These are phyloP conservation scores for Cloeon dipterum DNA, from an alignment of 2,888 invertebrate genomes.

Conservation along the genomic window DNA sequence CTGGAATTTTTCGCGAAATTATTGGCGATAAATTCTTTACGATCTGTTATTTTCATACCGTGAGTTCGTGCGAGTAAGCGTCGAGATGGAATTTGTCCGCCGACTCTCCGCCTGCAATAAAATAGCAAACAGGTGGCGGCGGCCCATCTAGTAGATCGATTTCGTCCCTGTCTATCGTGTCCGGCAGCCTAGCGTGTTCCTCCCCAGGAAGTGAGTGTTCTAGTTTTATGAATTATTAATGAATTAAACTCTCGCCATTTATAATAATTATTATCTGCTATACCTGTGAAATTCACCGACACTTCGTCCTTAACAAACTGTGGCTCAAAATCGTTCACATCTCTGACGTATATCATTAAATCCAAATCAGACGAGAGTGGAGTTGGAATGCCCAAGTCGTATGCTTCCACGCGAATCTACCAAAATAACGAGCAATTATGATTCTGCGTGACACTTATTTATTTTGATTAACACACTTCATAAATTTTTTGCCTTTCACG, in stretches of 20 bases:
- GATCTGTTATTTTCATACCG: constrained; percentile 22
- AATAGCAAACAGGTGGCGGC: constrained; percentile 73
- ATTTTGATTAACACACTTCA: constrained; percentile 33
- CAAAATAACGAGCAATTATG: no score
- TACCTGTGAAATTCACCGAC: constrained; percentile 46
- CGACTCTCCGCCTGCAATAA: constrained; percentile 66
- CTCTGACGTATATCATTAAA: constrained; percentile 64
- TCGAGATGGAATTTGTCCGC: constrained; percentile 46
- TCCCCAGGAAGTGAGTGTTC: constrained; percentile 36
- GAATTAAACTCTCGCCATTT: no score
- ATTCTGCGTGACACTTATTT: background rate
- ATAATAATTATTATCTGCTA: no score
- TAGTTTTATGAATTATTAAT: no score
- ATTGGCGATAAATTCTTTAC: background rate
- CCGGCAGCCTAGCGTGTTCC: constrained; percentile 44
- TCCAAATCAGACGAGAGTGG: constrained; percentile 71
- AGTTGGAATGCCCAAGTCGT: constrained; percentile 69
- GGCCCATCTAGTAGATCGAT: constrained; percentile 64
- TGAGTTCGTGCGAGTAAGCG: constrained; percentile 41
- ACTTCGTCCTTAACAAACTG: constrained; percentile 54
- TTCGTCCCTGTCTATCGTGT: constrained; percentile 67
- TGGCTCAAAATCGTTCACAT: constrained; percentile 74
- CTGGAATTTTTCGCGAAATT: constrained; percentile 14
- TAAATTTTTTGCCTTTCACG: constrained; percentile 68
- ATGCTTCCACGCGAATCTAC: constrained; percentile 73